Percentiles rank a stretch among this genome's conserved stretches.
Evolutionary conservation across 2,113 vertebrate genomes (phyloP).

Genomic region (Neotoma lepida): DNA sequence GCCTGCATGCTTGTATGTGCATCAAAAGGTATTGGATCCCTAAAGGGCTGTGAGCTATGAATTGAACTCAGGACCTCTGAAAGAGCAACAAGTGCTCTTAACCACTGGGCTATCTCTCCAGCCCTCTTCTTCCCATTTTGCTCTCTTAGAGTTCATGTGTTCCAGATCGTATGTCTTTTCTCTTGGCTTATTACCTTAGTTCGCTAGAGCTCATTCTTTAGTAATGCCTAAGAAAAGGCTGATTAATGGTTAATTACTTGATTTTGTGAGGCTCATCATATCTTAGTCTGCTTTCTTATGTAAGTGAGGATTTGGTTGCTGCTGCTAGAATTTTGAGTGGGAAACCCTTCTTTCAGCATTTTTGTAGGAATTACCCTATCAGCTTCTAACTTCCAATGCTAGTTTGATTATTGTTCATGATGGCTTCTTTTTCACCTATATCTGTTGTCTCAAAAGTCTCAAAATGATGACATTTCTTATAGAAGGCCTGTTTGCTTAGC

Average conservation of each 20-base stretch:
- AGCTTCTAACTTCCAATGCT: not conserved
- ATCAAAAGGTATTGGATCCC: not conserved
- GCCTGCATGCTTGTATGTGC: not conserved
- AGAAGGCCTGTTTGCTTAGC: not conserved
- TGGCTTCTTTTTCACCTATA: not conserved
- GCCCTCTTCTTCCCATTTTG: not conserved
- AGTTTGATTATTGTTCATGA: not conserved
- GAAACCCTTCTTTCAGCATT: not conserved
- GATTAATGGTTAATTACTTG: not conserved
- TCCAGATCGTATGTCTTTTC: not conserved
- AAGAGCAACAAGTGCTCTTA: not conserved
- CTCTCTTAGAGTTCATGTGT: not conserved
- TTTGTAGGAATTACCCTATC: not conserved
- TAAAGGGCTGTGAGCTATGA: not conserved
- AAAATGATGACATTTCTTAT: not conserved
- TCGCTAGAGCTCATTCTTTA: not conserved
- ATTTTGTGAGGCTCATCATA: not conserved
- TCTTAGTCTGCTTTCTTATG: not conserved
- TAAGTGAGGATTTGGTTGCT: not conserved
- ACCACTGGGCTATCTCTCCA: not conserved
- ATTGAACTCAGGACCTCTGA: not conserved
- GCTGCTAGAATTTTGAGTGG: not conserved
- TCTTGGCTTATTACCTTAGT: not conserved
- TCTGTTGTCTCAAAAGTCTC: not conserved
- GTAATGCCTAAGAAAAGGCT: not conserved